phyloP scores from a whole-genome alignment of 2,113 vertebrate genomes.

The Tautogolabrus adspersus region DNA sequence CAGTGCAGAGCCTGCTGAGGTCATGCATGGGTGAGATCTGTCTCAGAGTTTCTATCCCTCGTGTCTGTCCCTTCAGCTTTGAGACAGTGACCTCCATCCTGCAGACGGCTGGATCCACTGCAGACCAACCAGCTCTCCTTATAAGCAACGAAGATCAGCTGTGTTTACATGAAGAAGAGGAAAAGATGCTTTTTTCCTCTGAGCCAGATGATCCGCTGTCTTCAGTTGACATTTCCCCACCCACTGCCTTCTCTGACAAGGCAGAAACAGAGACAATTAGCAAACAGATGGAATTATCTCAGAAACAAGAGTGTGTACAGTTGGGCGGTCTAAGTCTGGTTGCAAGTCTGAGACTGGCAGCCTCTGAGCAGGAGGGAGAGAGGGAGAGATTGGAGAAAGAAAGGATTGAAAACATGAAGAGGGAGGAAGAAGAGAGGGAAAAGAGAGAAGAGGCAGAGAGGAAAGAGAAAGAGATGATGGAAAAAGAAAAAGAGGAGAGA shows the following conservation, averaged over 20 bases:
- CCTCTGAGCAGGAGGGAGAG: slow-evolving; percentile 70
- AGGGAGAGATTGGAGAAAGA: slow-evolving; percentile 43
- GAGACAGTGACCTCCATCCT: slow-evolving; percentile 67
- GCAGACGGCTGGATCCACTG: slow-evolving; percentile 49
- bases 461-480: neutral
- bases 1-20: slow-evolving; percentile 30
- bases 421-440: slow-evolving; percentile 16
- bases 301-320: neutral
- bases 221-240: slow-evolving; percentile 47
- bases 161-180: slow-evolving; percentile 14
- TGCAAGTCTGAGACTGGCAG: slow-evolving; percentile 69
- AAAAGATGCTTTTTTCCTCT: neutral
- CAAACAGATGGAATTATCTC: neutral
- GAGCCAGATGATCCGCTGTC: slow-evolving; percentile 27
- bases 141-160: slow-evolving; percentile 21
- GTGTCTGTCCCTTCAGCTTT: slow-evolving; percentile 65
- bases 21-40: slow-evolving; percentile 38
- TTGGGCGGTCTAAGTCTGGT: slow-evolving; percentile 50
- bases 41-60: slow-evolving; percentile 64
- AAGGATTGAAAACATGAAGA: slow-evolving; percentile 20
- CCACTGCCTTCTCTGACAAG: slow-evolving; percentile 49
- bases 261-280: slow-evolving; percentile 4
- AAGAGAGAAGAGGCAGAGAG: slow-evolving; percentile 3
- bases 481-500: neutral
- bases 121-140: neutral